phyloP scores from a whole-genome alignment of 2,113 vertebrate genomes.

The Blennius ocellaris region DNA sequence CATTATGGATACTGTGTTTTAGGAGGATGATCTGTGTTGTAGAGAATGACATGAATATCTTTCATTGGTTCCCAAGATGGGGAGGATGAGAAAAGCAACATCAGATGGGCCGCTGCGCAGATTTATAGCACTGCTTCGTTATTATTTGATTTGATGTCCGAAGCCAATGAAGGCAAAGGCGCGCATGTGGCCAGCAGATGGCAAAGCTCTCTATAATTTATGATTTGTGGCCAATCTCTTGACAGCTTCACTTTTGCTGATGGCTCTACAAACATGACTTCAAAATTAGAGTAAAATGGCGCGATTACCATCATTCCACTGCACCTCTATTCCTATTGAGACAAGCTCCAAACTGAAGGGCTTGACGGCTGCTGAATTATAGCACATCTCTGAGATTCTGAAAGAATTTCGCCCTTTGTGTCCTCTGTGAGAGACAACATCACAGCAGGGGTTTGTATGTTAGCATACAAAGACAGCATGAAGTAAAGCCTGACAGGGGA shows the following conservation, averaged over 20 bases:
- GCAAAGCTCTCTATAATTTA: conserved; percentile 56
- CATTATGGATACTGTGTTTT: conserved; percentile 78
- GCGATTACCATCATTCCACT: not conserved
- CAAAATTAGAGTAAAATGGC: conserved; percentile 7
- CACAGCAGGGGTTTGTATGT: conserved; percentile 44
- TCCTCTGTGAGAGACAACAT: conserved; percentile 32
- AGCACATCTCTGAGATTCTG: conserved; percentile 24
- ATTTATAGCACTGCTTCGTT: conserved; percentile 42
- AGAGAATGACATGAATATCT: conserved; percentile 78
- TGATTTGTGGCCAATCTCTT: conserved; percentile 27
- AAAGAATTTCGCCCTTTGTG: conserved; percentile 49
- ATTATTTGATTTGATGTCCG: conserved; percentile 64
- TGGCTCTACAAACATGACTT: conserved; percentile 10
- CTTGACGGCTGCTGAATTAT: conserved; percentile 36
- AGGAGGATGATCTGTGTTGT: conserved; percentile 64
- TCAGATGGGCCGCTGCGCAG: conserved; percentile 39
- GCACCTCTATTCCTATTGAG: conserved; percentile 15
- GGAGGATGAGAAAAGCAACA: conserved; percentile 40
- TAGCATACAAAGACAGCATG: conserved; percentile 57
- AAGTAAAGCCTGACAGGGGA: conserved; percentile 28
- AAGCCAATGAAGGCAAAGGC: conserved; percentile 49
- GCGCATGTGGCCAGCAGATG: conserved; percentile 19
- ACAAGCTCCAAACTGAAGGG: conserved; percentile 10
- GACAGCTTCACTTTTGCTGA: conserved; percentile 15
- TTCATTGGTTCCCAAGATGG: conserved; percentile 58